These are phyloP conservation scores for Linnaemya tessellans DNA, from an alignment of 2,888 invertebrate species.

Conservation along the genomic window DNA sequence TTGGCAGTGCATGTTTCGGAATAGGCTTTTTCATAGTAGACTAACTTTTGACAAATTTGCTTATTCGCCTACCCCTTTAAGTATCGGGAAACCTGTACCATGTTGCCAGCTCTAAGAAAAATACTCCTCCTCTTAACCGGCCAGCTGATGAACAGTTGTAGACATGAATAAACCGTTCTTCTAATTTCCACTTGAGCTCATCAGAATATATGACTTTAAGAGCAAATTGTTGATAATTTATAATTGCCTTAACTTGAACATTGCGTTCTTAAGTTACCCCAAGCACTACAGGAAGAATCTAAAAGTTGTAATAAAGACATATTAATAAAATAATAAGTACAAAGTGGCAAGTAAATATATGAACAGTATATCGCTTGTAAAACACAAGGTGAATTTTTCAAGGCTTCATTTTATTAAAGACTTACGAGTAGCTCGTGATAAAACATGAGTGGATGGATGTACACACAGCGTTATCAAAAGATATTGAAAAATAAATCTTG, in stretches of 20 bases:
- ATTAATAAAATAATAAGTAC: neutral
- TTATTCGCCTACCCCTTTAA: too few species aligned
- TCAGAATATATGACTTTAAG: neutral
- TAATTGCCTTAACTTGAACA: too few species aligned
- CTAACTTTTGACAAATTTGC: too few species aligned
- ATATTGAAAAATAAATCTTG: constrained; percentile 63
- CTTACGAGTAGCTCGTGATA: constrained; percentile 65
- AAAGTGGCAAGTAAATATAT: neutral
- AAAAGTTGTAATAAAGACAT: neutral
- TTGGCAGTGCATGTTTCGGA: too few species aligned
- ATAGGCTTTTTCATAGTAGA: too few species aligned
- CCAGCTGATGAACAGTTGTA: too few species aligned
- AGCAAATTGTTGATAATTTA: neutral
- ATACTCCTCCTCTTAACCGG: too few species aligned
- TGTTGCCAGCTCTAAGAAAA: too few species aligned
- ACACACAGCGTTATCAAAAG: constrained; percentile 59
- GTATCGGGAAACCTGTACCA: too few species aligned
- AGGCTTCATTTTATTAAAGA: constrained; percentile 38
- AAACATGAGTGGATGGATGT: constrained; percentile 48
- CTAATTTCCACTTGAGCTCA: neutral
- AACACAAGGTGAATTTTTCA: constrained; percentile 48
- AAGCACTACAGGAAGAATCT: neutral
- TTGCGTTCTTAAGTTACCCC: too few species aligned
- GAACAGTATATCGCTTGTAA: neutral
- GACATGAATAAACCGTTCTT: too few species aligned